Percentiles rank a stretch among this genome's conserved stretches.
Evolutionary conservation across 2,113 vertebrate species (phyloP).

Genomic region (Symphodus melops): DNA sequence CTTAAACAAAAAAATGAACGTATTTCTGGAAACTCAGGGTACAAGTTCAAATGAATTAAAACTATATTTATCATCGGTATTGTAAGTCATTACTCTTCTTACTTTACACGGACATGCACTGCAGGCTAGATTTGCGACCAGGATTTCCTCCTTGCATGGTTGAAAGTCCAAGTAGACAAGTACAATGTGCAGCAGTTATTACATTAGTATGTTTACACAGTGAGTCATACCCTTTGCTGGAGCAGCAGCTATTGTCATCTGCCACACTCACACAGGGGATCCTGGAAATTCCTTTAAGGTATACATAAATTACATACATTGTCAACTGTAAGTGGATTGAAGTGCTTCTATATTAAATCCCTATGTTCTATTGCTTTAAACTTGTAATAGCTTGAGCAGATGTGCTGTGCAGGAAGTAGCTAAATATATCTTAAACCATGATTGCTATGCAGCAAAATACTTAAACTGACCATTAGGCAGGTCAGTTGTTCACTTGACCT

Average conservation of each 20-base stretch:
- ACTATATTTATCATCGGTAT: neutral
- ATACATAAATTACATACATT: neutral
- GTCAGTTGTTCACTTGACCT: too few species aligned
- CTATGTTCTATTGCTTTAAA: neutral
- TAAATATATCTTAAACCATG: neutral
- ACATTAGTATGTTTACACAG: constrained; percentile 30
- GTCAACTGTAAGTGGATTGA: neutral
- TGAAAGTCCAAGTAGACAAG: constrained; percentile 33
- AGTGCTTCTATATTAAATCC: neutral
- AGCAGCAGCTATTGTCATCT: neutral
- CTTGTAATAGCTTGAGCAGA: neutral
- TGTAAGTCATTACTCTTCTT: neutral
- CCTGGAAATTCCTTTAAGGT: neutral
- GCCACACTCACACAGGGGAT: neutral
- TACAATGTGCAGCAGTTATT: constrained; percentile 7
- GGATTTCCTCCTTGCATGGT: neutral
- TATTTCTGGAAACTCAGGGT: neutral
- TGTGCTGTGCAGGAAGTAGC: neutral
- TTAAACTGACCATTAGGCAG: too few species aligned
- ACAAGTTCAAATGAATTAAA: neutral
- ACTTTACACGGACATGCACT: neutral
- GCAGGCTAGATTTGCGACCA: neutral
- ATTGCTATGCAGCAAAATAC: neutral
- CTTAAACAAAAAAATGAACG: neutral
- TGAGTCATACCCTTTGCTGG: neutral